phyloP scores from a whole-genome alignment of 1,140 invertebrate genomes.

The Hydropsyche tenuis region DNA sequence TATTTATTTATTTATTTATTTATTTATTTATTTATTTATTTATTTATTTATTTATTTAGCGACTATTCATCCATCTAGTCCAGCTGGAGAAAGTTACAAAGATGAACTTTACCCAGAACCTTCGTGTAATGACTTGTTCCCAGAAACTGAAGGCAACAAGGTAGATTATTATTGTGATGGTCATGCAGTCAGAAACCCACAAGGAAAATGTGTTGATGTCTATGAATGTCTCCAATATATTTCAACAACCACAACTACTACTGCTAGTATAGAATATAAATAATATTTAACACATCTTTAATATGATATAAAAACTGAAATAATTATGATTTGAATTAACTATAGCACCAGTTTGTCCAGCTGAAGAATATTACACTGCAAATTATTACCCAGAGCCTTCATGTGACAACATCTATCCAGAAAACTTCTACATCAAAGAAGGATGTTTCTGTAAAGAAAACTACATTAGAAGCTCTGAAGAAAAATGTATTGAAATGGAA shows the following conservation, averaged over 20 bases:
- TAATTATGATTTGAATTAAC: neutral
- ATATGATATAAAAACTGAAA: neutral
- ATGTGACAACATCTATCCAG: constrained; percentile 5
- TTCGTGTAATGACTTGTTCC: neutral
- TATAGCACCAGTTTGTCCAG: constrained; percentile 7
- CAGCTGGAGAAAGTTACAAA: neutral
- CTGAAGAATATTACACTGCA: neutral
- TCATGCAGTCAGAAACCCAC: neutral
- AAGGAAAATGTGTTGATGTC: neutral
- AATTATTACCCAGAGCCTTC: constrained; percentile 4
- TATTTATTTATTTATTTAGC: too few relatives aligned
- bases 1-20: too few relatives aligned
- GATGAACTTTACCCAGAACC: constrained; percentile 4
- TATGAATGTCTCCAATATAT: neutral
- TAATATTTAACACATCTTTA: too few relatives aligned
- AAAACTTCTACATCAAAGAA: neutral
- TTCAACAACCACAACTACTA: too few relatives aligned
- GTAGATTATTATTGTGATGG: neutral
- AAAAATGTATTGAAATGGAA: constrained; percentile 26
- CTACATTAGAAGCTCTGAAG: neutral
- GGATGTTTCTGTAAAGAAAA: constrained; percentile 17
- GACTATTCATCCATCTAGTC: neutral
- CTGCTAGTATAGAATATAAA: neutral
- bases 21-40: too few relatives aligned
- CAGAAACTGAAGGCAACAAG: neutral